Percentiles rank a stretch among this genome's conserved stretches.
Conservation (phyloP, 1,140 invertebrate genomes). For the Brachystomella parvula region DNA sequence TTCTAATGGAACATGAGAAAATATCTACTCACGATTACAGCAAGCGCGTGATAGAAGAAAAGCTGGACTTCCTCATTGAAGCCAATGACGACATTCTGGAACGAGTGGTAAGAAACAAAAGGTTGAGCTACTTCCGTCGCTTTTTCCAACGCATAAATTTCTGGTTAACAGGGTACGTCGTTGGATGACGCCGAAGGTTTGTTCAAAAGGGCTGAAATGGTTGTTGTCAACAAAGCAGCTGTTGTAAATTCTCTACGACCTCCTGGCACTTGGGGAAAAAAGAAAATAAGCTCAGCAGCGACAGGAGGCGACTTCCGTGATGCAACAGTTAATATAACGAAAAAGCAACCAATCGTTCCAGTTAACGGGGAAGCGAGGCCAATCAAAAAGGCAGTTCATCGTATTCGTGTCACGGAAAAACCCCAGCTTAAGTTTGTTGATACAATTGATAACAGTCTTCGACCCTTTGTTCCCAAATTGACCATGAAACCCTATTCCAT, state of each 20-base stretch:
- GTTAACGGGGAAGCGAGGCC: slow-evolving; percentile 26
- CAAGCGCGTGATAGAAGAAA: slow-evolving; percentile 56
- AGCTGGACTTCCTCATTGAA: slow-evolving; percentile 64
- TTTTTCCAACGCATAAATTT: slow-evolving; percentile 6
- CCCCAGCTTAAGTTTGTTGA: slow-evolving; percentile 79
- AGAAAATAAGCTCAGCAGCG: slow-evolving; percentile 34
- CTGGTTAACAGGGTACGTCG: slow-evolving; percentile 46
- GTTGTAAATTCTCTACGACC: slow-evolving; percentile 25
- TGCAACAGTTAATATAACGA: slow-evolving; percentile 46
- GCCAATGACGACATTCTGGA: slow-evolving; percentile 75
- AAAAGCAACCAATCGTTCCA: slow-evolving; percentile 43
- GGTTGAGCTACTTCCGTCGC: slow-evolving; percentile 9
- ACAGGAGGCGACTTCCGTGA: not conserved
- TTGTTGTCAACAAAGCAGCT: slow-evolving; percentile 45
- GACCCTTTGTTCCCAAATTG: slow-evolving; percentile 71
- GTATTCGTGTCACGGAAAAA: slow-evolving; percentile 45
- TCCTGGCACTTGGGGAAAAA: slow-evolving; percentile 33
- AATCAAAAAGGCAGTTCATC: slow-evolving; percentile 22
- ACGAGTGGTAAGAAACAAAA: slow-evolving; percentile 55
- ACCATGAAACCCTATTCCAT: slow-evolving; percentile 80
- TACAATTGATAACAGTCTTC: slow-evolving; percentile 68
- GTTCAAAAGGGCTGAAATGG: slow-evolving; percentile 49
- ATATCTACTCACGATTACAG: slow-evolving; percentile 52
- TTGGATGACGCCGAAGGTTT: slow-evolving; percentile 65
- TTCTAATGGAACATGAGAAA: slow-evolving; percentile 52